A percentile compares a stretch with the other conserved stretches of the same genome.
These are phyloP conservation scores for Brachionus paranguensis DNA, from an alignment of 1,140 invertebrate species.

Conservation along the genomic window DNA sequence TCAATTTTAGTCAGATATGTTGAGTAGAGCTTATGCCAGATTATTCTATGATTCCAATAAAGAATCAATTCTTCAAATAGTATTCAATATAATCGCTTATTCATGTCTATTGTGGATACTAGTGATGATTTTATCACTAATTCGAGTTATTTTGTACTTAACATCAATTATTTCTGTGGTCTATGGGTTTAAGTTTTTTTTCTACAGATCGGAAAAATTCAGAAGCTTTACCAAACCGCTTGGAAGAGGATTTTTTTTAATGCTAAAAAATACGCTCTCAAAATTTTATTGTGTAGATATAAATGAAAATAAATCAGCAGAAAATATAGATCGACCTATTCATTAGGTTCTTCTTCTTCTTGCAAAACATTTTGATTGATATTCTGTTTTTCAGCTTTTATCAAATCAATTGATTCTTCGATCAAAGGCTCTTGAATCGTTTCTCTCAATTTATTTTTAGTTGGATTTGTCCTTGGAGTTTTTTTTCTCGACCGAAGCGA, in stretches of 20 bases:
- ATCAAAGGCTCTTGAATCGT: not conserved
- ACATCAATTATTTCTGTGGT: not conserved
- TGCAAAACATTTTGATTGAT: not conserved
- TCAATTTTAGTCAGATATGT: not conserved
- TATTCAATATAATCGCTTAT: constrained; percentile 10
- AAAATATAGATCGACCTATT: not conserved
- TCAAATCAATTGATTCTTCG: not conserved
- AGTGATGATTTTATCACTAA: not conserved
- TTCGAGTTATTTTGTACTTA: not conserved
- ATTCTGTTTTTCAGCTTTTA: not conserved
- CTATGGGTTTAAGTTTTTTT: not conserved
- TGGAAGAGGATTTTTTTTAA: not conserved
- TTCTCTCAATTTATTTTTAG: not conserved
- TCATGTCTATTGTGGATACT: not conserved
- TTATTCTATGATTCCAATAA: constrained; percentile 8
- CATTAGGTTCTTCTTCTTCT: not conserved
- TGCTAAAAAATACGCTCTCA: not conserved
- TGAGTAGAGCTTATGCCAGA: not conserved
- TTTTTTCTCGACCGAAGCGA: not conserved
- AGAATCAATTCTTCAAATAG: not conserved
- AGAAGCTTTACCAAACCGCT: not conserved
- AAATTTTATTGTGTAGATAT: not conserved
- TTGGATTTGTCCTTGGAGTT: not conserved
- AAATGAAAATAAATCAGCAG: not conserved
- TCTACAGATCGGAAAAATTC: not conserved